A percentile compares a stretch with the other conserved stretches of the same genome.
Conservation (phyloP, 2,888 invertebrate genomes). For the Mellilla xanthometata region DNA sequence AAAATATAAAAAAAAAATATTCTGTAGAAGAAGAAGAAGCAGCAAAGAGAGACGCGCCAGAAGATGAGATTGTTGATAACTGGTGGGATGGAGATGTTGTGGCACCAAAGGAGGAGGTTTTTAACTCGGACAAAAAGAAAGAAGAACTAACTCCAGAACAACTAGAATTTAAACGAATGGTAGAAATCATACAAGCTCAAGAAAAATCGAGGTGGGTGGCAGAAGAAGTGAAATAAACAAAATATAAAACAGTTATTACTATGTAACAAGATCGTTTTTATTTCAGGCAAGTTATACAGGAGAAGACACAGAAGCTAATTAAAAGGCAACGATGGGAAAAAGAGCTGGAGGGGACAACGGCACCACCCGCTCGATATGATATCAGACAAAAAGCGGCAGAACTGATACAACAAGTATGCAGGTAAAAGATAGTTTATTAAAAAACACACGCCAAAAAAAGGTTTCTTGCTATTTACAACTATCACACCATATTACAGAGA, state of each 20-base stretch:
- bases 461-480: too few species aligned
- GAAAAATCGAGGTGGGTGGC: conserved; percentile 53
- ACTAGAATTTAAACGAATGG: conserved; percentile 36
- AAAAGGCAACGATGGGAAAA: conserved; percentile 54
- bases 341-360: conserved; percentile 46
- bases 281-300: conserved; percentile 48
- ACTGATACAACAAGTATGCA: conserved; percentile 52
- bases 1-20: not conserved
- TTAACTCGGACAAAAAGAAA: conserved; percentile 23
- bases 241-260: not conserved
- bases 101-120: not conserved
- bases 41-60: not conserved
- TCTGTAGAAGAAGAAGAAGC: conserved; percentile 10
- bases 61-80: conserved; percentile 15
- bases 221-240: too few species aligned
- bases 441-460: too few species aligned
- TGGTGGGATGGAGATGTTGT: conserved; percentile 45
- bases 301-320: conserved; percentile 28
- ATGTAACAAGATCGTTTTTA: conserved; percentile 5
- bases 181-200: conserved; percentile 57
- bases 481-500: too few species aligned
- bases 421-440: too few species aligned
- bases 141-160: conserved; percentile 46
- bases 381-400: conserved; percentile 47
- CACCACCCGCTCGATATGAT: conserved; percentile 43